phyloP scores from a whole-genome alignment of 1,140 invertebrate species.

The Drosophila subpulchrella region DNA sequence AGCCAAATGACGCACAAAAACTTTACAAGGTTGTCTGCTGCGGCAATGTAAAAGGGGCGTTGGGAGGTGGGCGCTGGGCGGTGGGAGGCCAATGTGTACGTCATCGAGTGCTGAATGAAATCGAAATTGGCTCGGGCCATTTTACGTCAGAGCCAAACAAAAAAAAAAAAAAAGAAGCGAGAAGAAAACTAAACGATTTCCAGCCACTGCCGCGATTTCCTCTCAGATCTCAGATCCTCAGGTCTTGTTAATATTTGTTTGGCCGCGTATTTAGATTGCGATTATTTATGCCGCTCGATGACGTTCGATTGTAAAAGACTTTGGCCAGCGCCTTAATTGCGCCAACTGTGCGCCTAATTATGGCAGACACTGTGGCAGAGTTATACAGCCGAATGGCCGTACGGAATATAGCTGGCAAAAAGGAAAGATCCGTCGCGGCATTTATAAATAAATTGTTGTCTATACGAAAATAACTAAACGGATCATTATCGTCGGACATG shows the following conservation, averaged over 20 bases:
- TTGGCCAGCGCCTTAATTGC: conserved; percentile 39
- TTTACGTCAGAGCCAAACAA: conserved; percentile 45
- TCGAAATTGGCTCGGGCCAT: conserved; percentile 55
- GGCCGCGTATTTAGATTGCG: conserved; percentile 64
- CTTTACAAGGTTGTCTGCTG: conserved; percentile 73
- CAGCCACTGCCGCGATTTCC: conserved; percentile 28
- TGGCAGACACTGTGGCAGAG: conserved; percentile 66
- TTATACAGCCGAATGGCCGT: not conserved
- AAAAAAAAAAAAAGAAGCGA: conserved; percentile 19
- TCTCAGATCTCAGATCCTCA: conserved; percentile 16
- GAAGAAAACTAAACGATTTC: conserved; percentile 44
- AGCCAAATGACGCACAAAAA: conserved; percentile 70
- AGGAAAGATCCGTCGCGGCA: conserved; percentile 19
- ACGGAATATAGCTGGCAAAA: conserved; percentile 5
- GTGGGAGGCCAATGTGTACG: conserved; percentile 51
- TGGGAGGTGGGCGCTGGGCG: not conserved
- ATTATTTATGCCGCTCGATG: conserved; percentile 69
- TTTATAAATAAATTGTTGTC: conserved; percentile 57
- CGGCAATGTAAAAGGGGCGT: conserved; percentile 46
- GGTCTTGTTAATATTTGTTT: conserved; percentile 51
- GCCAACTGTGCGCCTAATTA: conserved; percentile 64
- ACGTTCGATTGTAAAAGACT: conserved; percentile 53
- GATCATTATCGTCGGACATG: conserved; percentile 48
- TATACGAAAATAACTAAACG: conserved; percentile 53
- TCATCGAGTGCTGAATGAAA: conserved; percentile 74